Evolutionary conservation across 2,113 vertebrate species (phyloP), one percentile per base, ranked within the genome.

Genomic region (Hemicordylus capensis): DNA sequence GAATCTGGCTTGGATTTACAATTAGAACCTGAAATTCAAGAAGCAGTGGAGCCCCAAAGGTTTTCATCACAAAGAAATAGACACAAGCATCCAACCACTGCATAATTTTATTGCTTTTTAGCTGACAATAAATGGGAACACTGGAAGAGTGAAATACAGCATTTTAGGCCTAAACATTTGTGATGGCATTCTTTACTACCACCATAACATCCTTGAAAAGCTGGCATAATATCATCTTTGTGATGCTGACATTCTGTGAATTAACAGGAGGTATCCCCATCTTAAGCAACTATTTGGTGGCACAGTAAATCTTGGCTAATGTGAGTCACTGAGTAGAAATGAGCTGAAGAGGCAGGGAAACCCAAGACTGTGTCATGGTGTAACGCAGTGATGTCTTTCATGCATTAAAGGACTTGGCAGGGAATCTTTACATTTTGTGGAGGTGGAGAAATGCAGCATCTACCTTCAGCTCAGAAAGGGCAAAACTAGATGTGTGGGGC

Each of bases 91-190:
- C 26, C 75, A 90, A 81, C 14, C 14, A 77, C 74, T 69, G 86
- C 89, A 88, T 89, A 48, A 91, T 89, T 89, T 88, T 19, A 76
- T 87, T 89, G 79, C 0, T 4, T 19, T 88, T 93, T 92, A 76
- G 12, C 1, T 70, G 72, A 87, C 31, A 70, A 37, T 64, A 77
- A 90, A 85, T 0, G 1, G 48, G 85, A 59, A 77, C 1, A 2
- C 1, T 69, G 70, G 74, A 80, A 75, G 1, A 86, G 15, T 37
- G 37, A 87, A 78, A 58, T 31, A 44, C 37, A 61, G 39, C 12
- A 78, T 58, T 22, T 22, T 2, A 58, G 51, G 28, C 56, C 37
- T 26, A 39, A 77, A 59, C 11, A 28, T 59, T 24, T 44, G 56
- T 28, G 24, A 79, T 15, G 15, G 46, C 15, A 58, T 81, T 44